Base-by-base conservation (phyloP, 2,888 invertebrate species). In the Chaetoderma sp. region DNA sequence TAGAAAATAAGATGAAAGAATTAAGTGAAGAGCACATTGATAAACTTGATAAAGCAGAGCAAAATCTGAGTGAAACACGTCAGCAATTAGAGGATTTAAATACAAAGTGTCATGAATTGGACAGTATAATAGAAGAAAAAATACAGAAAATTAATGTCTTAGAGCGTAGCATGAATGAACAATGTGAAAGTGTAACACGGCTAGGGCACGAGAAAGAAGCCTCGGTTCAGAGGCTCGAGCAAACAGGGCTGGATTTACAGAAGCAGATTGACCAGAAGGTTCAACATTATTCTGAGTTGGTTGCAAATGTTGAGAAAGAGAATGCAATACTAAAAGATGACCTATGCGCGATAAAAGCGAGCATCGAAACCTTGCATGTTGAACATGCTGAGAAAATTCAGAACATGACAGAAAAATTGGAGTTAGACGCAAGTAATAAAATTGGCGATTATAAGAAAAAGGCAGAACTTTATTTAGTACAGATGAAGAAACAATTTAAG, bases 371-470 rank as follows among this genome's bases (percentile, higher is more conserved):
- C 8, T 3, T 36, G 56, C n/a, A 36, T 6, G 23, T 39, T n/a
- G 23, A 69, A n/a, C 73, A 76, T 61, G 49, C 55, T 5, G 44
- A 49, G 28, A 71, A 76, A 55, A 23, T 79, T 1, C 63, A 70
- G 30, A 70, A 71, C 21, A 54, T 74, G 6, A 67, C 67, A 27
- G 56, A 71, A 32, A 76, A 65, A 45, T 42, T 75, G 16, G 82
- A 81, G 57, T 60, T 67, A 21, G 81, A 81, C 62, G 77, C 76
- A 67, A 75, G 71, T 36, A 63, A 67, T n/a, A 82, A 82, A 65
- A 74, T 81, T 10, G 72, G 78, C 18, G 83, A 82, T 39, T 80
- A 82, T 62, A 83, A 82, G 65, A 81, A 81, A 63, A 80, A 81
- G 55, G 83, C 83, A 10, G 83, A 83, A 70, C 65, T 67, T 2